Percentiles rank a stretch among this genome's conserved stretches.
These are phyloP conservation scores for Nothura maculosa DNA, from an alignment of 2,797 vertebrate species.

Conservation along the genomic window DNA sequence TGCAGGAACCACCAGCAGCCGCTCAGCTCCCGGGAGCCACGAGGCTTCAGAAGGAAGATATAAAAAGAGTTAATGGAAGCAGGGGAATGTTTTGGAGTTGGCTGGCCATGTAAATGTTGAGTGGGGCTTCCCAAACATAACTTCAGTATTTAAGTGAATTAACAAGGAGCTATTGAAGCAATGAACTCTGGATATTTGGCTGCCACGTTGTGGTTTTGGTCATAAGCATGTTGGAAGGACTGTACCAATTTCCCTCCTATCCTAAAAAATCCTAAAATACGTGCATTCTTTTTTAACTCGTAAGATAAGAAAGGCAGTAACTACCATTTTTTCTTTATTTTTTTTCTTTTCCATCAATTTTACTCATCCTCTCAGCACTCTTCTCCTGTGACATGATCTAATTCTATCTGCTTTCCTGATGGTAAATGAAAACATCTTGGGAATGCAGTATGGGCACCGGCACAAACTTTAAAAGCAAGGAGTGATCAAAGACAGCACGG, in stretches of 20 bases:
- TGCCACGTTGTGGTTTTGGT: constrained; percentile 47
- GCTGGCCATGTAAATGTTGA: constrained; percentile 61
- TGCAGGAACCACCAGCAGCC: background rate
- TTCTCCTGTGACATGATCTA: constrained; percentile 17
- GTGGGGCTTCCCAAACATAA: constrained; percentile 62
- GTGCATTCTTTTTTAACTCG: background rate
- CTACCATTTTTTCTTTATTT: background rate
- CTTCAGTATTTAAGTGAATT: constrained; percentile 63
- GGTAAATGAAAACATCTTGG: constrained; percentile 58
- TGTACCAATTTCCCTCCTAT: background rate
- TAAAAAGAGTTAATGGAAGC: constrained; percentile 72
- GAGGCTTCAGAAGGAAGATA: constrained; percentile 56
- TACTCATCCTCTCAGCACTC: background rate
- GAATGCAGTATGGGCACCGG: constrained; percentile 28
- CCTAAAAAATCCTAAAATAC: background rate
- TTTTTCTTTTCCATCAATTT: background rate
- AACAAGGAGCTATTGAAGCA: constrained; percentile 63
- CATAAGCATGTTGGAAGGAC: constrained; percentile 3
- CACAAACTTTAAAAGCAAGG: constrained; percentile 48
- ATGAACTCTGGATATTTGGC: constrained; percentile 45
- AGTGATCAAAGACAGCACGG: constrained; percentile 55
- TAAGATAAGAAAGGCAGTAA: background rate
- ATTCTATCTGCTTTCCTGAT: constrained; percentile 16
- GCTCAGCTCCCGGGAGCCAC: constrained; percentile 28
- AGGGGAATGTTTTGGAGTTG: constrained; percentile 48